phyloP scores from a whole-genome alignment of 2,113 vertebrate species.

The Oostethus manadensis region DNA sequence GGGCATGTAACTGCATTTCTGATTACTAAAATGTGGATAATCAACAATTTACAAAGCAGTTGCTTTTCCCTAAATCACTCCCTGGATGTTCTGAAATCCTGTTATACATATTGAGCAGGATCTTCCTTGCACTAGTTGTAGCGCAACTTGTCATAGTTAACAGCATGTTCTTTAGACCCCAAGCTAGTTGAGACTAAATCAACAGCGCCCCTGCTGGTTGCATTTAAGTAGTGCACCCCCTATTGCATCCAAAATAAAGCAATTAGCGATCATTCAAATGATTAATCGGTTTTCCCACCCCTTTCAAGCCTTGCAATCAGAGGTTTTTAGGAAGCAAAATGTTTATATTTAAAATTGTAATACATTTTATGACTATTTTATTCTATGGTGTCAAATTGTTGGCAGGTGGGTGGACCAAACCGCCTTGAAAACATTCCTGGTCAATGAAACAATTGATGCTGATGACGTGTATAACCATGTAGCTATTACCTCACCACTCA shows the following conservation, averaged over 20 bases:
- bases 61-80: not conserved
- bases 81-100: not conserved
- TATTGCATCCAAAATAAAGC: no score
- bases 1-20: not conserved
- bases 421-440: constrained; percentile 11
- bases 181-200: not conserved
- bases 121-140: not conserved
- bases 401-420: not conserved
- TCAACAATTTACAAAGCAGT: not conserved
- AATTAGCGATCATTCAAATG: no score
- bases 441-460: constrained; percentile 19
- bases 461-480: constrained; percentile 18
- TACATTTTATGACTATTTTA: no score
- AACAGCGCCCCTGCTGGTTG: not conserved
- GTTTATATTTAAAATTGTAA: not conserved
- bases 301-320: not conserved
- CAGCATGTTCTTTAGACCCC: not conserved
- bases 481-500: constrained; percentile 33
- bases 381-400: not conserved
- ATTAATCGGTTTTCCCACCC: no score
- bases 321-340: not conserved
- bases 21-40: not conserved
- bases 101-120: not conserved
- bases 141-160: no score
- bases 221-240: no score